A percentile compares a stretch with the other conserved stretches of the same genome.
These are phyloP conservation scores for Pocillopora meandrina DNA, from an alignment of 92 coral and sea anemone species.

Conservation along the genomic window DNA sequence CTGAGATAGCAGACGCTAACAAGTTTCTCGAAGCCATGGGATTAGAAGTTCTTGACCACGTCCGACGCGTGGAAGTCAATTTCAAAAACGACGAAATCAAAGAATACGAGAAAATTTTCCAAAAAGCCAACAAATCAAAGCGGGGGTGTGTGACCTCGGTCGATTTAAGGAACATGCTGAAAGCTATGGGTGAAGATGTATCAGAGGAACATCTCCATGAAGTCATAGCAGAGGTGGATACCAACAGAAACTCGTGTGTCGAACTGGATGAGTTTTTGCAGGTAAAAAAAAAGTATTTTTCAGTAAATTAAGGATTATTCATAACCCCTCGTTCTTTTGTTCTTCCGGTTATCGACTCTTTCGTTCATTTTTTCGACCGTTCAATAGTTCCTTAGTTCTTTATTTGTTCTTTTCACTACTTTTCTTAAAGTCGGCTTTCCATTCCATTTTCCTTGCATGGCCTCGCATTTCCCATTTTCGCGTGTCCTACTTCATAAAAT, in stretches of 20 bases:
- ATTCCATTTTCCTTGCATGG: no score
- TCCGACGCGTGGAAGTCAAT: conserved; percentile 75
- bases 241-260: conserved; percentile 67
- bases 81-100: conserved; percentile 71
- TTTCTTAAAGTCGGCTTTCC: no score
- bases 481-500: no score
- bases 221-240: conserved; percentile 82
- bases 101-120: conserved; percentile 66
- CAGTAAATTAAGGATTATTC: no score
- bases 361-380: no score
- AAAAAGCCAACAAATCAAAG: conserved; percentile 63
- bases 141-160: conserved; percentile 63
- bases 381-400: no score
- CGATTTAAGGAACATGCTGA: conserved; percentile 67
- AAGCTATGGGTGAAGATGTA: conserved; percentile 74
- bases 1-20: conserved; percentile 73
- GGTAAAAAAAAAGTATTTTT: conserved; percentile 28
- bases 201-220: conserved; percentile 76
- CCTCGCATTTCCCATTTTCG: no score
- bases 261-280: conserved; percentile 89
- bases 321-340: no score
- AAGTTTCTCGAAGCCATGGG: conserved; percentile 91
- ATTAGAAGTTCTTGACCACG: conserved; percentile 69
- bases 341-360: no score
- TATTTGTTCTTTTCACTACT: no score